Evolutionary conservation across 2,888 invertebrate genomes (phyloP).

Genomic region (Eristalis intricaria): DNA sequence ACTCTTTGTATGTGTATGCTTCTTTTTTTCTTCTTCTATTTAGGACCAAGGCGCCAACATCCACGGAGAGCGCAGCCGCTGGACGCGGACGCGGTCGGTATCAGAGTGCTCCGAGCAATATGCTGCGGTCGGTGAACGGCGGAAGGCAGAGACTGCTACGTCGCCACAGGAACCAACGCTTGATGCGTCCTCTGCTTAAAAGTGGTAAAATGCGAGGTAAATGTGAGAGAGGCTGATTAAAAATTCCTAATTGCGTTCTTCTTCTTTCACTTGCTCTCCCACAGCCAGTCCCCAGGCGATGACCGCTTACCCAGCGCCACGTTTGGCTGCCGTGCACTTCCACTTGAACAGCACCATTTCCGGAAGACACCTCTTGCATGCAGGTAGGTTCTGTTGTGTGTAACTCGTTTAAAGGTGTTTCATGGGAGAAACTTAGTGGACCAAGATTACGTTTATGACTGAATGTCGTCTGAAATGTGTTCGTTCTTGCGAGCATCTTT

Average conservation of each 20-base stretch:
- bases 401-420: not conserved
- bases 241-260: not conserved
- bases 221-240: not conserved
- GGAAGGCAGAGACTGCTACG: conserved; percentile 24
- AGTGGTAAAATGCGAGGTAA: conserved; percentile 56
- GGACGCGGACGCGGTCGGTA: conserved; percentile 44
- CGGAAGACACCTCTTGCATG: conserved; percentile 73
- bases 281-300: conserved; percentile 55
- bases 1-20: not conserved
- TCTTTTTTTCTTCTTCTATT: conserved; percentile 12
- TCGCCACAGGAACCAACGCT: conserved; percentile 27
- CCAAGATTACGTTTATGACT: no score
- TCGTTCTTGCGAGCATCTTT: no score
- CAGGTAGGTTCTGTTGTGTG: conserved; percentile 48
- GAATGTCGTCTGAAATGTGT: no score
- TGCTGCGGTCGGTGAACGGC: conserved; percentile 44
- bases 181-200: conserved; percentile 58
- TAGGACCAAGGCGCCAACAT: conserved; percentile 33
- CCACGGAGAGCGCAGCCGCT: conserved; percentile 1
- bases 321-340: conserved; percentile 77
- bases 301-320: conserved; percentile 24
- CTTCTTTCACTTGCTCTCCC: not conserved
- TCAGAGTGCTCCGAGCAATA: conserved; percentile 48
- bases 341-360: conserved; percentile 77
- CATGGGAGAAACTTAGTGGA: no score